These are phyloP conservation scores for Pseudotriccus pelzelni DNA, from an alignment of 2,797 vertebrate species.

Conservation along the genomic window DNA sequence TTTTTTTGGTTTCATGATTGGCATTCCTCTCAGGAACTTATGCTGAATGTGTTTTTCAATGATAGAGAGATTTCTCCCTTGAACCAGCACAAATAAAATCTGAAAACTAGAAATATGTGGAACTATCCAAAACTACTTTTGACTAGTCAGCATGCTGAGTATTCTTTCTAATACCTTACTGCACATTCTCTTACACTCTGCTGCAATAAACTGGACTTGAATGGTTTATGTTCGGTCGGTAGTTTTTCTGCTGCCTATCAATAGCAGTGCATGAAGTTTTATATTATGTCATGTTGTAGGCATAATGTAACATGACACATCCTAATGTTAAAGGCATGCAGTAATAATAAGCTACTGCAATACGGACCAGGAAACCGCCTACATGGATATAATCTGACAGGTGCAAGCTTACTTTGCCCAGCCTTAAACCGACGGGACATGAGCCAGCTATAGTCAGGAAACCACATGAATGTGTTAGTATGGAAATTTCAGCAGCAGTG, in stretches of 20 bases:
- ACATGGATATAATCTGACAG: background rate
- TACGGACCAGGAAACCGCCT: background rate
- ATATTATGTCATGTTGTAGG: background rate
- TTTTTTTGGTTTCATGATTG: constrained; percentile 63
- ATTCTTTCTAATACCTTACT: constrained; percentile 33
- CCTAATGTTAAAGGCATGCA: constrained; percentile 16
- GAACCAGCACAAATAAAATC: constrained; percentile 74
- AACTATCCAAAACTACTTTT: constrained; percentile 64
- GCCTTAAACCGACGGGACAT: background rate
- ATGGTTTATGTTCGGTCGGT: background rate
- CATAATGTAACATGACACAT: constrained; percentile 38
- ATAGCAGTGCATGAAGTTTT: background rate
- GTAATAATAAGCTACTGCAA: constrained; percentile 11
- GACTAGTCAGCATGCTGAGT: constrained; percentile 58
- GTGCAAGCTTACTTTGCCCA: background rate
- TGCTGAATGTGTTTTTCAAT: constrained; percentile 66
- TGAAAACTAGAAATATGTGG: constrained; percentile 53
- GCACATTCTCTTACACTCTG: background rate
- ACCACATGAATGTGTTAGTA: background rate
- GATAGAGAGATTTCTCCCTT: constrained; percentile 64
- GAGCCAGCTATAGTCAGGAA: background rate
- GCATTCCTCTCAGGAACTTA: constrained; percentile 68
- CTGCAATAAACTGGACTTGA: constrained; percentile 9
- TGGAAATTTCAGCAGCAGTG: background rate
- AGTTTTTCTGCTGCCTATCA: background rate